Evolutionary conservation across 1,140 invertebrate species (phyloP), one percentile per base, ranked within the genome.

Genomic region (Goniozus legneri): DNA sequence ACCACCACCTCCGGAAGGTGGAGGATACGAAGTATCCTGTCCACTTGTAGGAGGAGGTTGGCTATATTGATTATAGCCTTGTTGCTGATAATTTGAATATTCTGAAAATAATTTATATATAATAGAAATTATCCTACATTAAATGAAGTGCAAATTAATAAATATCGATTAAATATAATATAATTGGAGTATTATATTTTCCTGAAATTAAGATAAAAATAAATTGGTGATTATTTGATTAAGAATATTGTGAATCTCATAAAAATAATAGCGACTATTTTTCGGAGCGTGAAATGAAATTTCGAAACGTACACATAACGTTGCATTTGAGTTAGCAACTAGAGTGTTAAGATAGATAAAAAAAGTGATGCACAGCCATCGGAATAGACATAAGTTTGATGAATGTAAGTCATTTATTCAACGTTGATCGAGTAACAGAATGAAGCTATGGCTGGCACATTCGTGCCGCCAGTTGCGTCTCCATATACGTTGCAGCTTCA

Each of bases 71-170:
- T 58, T 68, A 40, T 73, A 74, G 20, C 59, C 63, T 27, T 73
- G 70, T 42, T 74, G 71, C 22, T 68, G 72, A 39, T 76, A 76
- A 45, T 46, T 66, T n/a, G 72, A 66, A 51, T 75, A 76, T 42
- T 76, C 73, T 76, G 41, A 2, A 58, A 64, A 46, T 44, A 37
- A 21, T 3, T 21, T 3, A 40, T 13, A 24, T 37, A 15, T n/a
- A 36, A 27, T 30, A 32, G 13, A 40, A 37, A 31, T 32, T 13
- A 27, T 38, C 37, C 8, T n/a, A 18, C n/a, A 48, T 20, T 13
- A 42, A 52, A 36, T 49, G 13, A 18, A 3, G 4, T 2, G 4
- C 10, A 10, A 27, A 12, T 3, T 39, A 7, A 34, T 31, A 22
- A 10, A 16, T 4, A 14, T n/a, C 16, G 33, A 8, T 31, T 8